phyloP scores from a whole-genome alignment of 2,888 invertebrate genomes.

The Belgica antarctica region DNA sequence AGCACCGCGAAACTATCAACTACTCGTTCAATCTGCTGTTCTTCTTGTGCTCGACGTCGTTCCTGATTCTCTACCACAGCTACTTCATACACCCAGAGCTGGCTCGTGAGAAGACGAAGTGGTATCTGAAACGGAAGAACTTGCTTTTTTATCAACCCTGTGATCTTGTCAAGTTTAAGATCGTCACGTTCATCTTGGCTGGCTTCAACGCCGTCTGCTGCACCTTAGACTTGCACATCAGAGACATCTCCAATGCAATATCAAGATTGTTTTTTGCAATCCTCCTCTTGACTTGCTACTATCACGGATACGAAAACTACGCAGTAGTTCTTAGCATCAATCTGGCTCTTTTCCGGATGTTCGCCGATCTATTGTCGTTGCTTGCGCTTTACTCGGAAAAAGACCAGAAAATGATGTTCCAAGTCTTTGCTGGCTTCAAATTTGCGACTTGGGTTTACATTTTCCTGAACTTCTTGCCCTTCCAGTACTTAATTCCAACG shows the following conservation, averaged over 20 bases:
- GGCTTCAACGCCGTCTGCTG: constrained; percentile 53
- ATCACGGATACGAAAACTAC: constrained; percentile 50
- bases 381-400: constrained; percentile 51
- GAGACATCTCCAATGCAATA: constrained; percentile 51
- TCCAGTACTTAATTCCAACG: constrained; percentile 54
- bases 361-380: constrained; percentile 52
- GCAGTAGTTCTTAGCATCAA: constrained; percentile 54
- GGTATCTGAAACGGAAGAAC: constrained; percentile 27
- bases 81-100: constrained; percentile 30
- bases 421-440: constrained; percentile 52
- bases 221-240: constrained; percentile 52
- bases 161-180: constrained; percentile 38
- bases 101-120: constrained; percentile 2
- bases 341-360: constrained; percentile 52
- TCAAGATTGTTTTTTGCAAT: constrained; percentile 50
- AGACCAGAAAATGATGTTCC: constrained; percentile 51
- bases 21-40: background rate
- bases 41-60: background rate
- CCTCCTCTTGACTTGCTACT: constrained; percentile 40
- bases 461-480: constrained; percentile 53
- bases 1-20: background rate
- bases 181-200: constrained; percentile 50
- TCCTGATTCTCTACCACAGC: constrained; percentile 30
- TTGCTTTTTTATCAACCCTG: constrained; percentile 25
- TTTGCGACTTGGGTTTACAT: constrained; percentile 53